Evolutionary conservation across 2,113 vertebrate species (phyloP), one percentile per base, ranked within the genome.

Genomic region (Guaruba guarouba): DNA sequence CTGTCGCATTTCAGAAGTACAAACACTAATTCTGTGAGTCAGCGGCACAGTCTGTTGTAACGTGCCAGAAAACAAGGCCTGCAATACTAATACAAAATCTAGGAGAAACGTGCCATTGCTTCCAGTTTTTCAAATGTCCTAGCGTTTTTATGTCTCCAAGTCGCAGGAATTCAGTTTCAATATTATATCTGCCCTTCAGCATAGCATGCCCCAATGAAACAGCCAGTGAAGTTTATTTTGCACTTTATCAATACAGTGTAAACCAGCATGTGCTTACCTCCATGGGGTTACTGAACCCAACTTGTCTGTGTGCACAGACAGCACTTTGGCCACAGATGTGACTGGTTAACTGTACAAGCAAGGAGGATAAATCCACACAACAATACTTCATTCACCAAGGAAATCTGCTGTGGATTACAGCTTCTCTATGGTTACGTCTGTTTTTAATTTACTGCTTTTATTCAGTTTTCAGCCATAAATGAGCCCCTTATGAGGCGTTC

Each of bases 381-480:
- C 98, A 98, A 98, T 98, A 98, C 98, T 97, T 98, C 98, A 98
- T 98, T 98, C 98, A 98, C 97, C 97, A 97, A 96, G 96, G 97
- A 98, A 98, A 98, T 98, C 98, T 98, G 97, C 96, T 97, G 93
- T 93, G 97, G 98, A 98, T 98, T 98, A 98, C 97, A 97, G 97
- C 96, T 98, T 98, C 98, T 98, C 98, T 98, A 97, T 98, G 98
- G 98, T 98, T 98, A 98, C 97, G 97, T 98, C 98, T 98, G 98
- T 98, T 98, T 97, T 98, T 98, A 97, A 98, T 98, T 98, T 98
- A 97, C 97, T 97, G 98, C 97, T 98, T 98, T 98, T 98, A 98
- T 98, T 98, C 98, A 98, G 98, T 98, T 98, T 98, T 98, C 98
- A 98, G 98, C 98, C 98, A 98, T 98, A 98, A 98, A 98, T 97